Conservation (phyloP, 1,140 invertebrate genomes). For the Steinernema khuongi region DNA sequence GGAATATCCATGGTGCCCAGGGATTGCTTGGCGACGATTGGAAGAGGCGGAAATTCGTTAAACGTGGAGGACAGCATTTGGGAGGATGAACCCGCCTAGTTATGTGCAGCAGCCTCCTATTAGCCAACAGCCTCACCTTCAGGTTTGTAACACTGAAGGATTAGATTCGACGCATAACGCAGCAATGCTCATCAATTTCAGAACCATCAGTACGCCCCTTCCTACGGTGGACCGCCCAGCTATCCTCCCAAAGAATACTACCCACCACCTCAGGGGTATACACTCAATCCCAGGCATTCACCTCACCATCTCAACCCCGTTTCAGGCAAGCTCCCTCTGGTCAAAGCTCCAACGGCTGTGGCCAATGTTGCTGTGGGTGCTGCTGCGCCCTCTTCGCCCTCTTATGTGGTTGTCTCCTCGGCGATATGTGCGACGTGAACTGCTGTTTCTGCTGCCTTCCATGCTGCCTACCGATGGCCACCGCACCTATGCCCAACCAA, state of each 20-base stretch:
- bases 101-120: neutral
- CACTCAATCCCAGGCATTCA: neutral
- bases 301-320: neutral
- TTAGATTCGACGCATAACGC: neutral
- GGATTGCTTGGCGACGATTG: too few relatives aligned
- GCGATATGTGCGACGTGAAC: neutral
- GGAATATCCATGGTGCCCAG: too few relatives aligned
- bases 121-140: neutral
- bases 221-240: neutral
- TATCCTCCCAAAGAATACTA: neutral
- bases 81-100: neutral
- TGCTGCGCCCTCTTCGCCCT: neutral
- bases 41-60: too few relatives aligned
- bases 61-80: too few relatives aligned
- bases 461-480: neutral
- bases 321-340: neutral
- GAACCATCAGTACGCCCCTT: too few relatives aligned
- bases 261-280: neutral
- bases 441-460: neutral
- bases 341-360: neutral
- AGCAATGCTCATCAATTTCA: neutral
- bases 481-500: neutral
- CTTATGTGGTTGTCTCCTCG: neutral
- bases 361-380: neutral
- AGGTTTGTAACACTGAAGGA: neutral